phyloP scores from a whole-genome alignment of 2,113 vertebrate genomes.

The Vireo altiloquus region DNA sequence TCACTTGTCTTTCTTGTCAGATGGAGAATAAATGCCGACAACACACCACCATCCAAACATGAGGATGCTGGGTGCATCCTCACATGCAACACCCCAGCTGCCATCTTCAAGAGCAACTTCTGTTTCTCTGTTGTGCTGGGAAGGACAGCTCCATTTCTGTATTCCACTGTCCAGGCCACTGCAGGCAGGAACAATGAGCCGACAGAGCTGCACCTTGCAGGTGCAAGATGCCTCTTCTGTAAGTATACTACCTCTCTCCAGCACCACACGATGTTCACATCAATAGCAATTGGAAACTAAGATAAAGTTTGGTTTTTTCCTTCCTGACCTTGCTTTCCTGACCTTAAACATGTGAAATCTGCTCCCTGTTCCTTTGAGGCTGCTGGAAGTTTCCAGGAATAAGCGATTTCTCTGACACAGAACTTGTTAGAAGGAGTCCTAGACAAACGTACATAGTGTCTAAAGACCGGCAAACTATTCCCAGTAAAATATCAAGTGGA shows the following conservation, averaged over 20 bases:
- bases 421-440: neutral
- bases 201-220: no score
- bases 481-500: neutral
- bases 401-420: accelerated
- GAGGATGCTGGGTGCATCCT: neutral
- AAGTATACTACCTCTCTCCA: neutral
- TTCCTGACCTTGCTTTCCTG: neutral
- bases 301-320: neutral
- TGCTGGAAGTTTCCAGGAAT: neutral
- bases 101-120: neutral
- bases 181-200: neutral
- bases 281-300: neutral
- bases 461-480: neutral
- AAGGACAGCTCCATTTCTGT: neutral
- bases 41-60: neutral
- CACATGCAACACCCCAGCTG: neutral
- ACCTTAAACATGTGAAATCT: neutral
- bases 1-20: neutral
- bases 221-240: neutral
- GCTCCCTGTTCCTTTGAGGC: neutral
- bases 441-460: neutral
- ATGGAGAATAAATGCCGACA: neutral
- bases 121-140: neutral
- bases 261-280: neutral
- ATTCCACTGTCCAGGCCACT: neutral